Evolutionary conservation across 2,888 invertebrate species (phyloP).

Genomic region (Synanthedon tipuliformis): DNA sequence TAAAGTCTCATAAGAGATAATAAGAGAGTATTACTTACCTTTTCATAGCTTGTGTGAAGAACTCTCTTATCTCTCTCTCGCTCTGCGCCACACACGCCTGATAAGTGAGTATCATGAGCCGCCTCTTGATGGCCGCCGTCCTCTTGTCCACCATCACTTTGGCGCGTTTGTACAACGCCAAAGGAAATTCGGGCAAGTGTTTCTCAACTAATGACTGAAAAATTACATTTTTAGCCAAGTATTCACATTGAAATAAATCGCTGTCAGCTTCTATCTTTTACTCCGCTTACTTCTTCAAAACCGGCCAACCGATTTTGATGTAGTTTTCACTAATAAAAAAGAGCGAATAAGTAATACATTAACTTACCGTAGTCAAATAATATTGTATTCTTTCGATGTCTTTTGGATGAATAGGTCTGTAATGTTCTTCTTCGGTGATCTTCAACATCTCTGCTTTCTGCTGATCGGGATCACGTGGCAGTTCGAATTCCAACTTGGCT

Average conservation of each 20-base stretch:
- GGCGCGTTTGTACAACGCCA: conserved; percentile 36
- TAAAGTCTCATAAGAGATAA: too few species aligned
- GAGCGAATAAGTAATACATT: too few species aligned
- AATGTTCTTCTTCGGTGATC: conserved; percentile 64
- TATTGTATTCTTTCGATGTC: conserved; percentile 69
- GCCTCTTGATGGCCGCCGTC: conserved; percentile 41
- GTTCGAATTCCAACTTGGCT: conserved; percentile 65
- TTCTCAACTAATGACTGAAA: conserved; percentile 33
- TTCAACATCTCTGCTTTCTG: conserved; percentile 68
- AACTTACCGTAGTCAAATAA: conserved; percentile 64
- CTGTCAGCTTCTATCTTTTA: too few species aligned
- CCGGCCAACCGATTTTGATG: too few species aligned
- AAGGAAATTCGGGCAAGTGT: conserved; percentile 42
- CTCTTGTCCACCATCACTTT: conserved; percentile 38
- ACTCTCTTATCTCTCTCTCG: conserved; percentile 71
- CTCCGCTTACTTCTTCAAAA: too few species aligned
- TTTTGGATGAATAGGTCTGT: conserved; percentile 47
- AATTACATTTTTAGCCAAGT: too few species aligned
- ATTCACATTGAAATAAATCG: too few species aligned
- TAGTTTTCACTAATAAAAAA: too few species aligned
- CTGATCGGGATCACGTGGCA: conserved; percentile 74
- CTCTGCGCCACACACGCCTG: conserved; percentile 46
- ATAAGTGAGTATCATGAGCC: conserved; percentile 46
- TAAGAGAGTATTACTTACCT: conserved; percentile 32
- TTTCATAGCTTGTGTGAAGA: conserved; percentile 73